phyloP scores from a whole-genome alignment of 2,888 invertebrate genomes.

The Lathronympha strigana region DNA sequence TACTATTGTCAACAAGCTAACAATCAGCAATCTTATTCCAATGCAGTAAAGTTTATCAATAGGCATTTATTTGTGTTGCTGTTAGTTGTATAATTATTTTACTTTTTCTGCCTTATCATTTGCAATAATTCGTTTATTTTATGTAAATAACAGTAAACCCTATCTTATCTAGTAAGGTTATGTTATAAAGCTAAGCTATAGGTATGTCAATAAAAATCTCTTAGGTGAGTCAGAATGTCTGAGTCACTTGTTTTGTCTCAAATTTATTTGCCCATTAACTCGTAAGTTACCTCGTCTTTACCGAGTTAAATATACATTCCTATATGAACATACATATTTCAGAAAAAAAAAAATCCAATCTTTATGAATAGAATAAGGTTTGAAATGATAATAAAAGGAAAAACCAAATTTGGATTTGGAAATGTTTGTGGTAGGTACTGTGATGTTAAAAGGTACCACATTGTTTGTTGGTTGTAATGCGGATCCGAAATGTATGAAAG shows the following conservation, averaged over 20 bases:
- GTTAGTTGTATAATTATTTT: no score
- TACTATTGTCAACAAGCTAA: no score
- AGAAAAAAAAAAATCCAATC: background rate
- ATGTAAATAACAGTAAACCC: background rate
- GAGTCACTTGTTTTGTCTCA: constrained; percentile 25
- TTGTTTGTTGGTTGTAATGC: no score
- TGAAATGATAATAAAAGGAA: background rate
- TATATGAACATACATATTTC: background rate
- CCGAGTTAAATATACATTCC: constrained; percentile 7
- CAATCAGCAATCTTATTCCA: no score
- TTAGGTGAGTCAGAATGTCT: constrained; percentile 30
- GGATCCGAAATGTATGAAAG: no score
- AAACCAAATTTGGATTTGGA: no score
- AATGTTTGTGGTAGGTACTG: no score
- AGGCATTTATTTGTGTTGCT: no score
- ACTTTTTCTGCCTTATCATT: background rate
- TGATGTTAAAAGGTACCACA: no score
- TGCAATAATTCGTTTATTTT: background rate
- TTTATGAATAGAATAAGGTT: background rate
- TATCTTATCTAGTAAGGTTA: constrained; percentile 1
- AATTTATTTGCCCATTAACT: background rate
- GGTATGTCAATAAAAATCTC: background rate
- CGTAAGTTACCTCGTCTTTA: constrained; percentile 2
- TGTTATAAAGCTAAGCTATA: constrained; percentile 7
- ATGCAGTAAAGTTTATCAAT: no score